Evolutionary conservation across 2,888 invertebrate genomes (phyloP), one percentile per base, ranked within the genome.

Genomic region (Octonoba sinensis): DNA sequence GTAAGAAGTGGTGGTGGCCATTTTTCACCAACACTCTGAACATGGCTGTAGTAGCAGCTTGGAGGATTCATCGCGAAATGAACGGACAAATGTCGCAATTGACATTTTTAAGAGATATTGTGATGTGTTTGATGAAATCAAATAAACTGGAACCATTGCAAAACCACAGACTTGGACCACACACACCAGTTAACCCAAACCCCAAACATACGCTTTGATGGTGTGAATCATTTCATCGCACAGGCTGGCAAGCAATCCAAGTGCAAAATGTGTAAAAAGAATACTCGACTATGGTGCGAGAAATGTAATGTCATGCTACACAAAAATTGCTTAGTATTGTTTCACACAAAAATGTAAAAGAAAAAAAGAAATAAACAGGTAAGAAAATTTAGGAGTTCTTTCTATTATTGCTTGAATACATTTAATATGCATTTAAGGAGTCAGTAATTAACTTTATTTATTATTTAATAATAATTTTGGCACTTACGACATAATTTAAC

Each of bases 1-100:
- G 60, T 22, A 60, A 60, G 16, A 60, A 60, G 18, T 60, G 60
- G 60, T 60, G 60, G 60, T 60, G 36, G 60, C 13, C 60, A 60
- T 60, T 60, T 60, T 60, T 60, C 16, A 60, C 24, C 36, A 60
- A 60, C 22, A 60, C 36, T 13, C 18, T 60, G 60, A 60, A 60
- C 16, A 60, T 60, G 60, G 22, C 60, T 27, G 60, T 20, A 16
- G 36, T 60, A 27, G 60, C 60, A 20, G 60, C 60, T 12, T 20
- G 60, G 60, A 12, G 36, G 24, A 20, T 60, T 18, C 8, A 60
- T 27, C n/a, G 49, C n/a, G n/a, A n/a, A n/a, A n/a, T n/a, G n/a
- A n/a, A n/a, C n/a, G n/a, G n/a, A n/a, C n/a, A n/a, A n/a, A n/a
- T n/a, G n/a, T n/a, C n/a, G n/a, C n/a, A n/a, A n/a, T n/a, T n/a